These are phyloP conservation scores for Ochropleura plecta DNA, from an alignment of 2,888 invertebrate species.

Conservation along the genomic window DNA sequence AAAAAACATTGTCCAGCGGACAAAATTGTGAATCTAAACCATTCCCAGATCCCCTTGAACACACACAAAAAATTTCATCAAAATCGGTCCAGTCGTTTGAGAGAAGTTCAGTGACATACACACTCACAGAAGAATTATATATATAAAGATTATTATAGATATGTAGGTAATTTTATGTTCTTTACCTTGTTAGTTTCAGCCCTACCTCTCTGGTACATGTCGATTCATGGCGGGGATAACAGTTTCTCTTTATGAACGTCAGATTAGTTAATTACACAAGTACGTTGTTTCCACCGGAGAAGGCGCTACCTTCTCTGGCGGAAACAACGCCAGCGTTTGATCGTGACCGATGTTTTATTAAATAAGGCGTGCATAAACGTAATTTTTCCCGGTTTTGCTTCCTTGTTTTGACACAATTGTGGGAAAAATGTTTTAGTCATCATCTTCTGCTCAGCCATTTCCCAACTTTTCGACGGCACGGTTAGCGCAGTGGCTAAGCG, in stretches of 20 bases:
- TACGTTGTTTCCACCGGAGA: background rate
- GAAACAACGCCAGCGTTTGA: constrained; percentile 15
- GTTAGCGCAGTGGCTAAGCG: too few relatives aligned
- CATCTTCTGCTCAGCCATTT: too few relatives aligned
- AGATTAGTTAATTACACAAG: constrained; percentile 59
- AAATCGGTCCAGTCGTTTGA: too few relatives aligned
- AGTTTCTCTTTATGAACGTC: constrained; percentile 38
- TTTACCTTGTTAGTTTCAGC: constrained; percentile 30
- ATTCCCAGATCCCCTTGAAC: too few relatives aligned
- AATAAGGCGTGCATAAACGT: background rate
- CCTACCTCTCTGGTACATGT: constrained; percentile 39
- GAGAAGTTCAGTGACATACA: too few relatives aligned
- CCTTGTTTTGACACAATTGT: background rate
- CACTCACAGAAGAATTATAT: too few relatives aligned
- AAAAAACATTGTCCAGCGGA: too few relatives aligned
- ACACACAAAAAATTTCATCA: too few relatives aligned
- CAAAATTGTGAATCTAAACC: too few relatives aligned
- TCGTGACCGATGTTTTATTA: constrained; percentile 11
- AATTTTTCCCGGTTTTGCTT: constrained; percentile 2
- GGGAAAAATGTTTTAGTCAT: background rate
- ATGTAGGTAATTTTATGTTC: background rate
- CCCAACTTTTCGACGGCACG: too few relatives aligned
- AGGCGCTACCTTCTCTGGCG: constrained; percentile 3
- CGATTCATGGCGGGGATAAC: constrained; percentile 42
- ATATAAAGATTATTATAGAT: too few relatives aligned